phyloP scores from a whole-genome alignment of 2,797 vertebrate species.

The Gallirallus australis region DNA sequence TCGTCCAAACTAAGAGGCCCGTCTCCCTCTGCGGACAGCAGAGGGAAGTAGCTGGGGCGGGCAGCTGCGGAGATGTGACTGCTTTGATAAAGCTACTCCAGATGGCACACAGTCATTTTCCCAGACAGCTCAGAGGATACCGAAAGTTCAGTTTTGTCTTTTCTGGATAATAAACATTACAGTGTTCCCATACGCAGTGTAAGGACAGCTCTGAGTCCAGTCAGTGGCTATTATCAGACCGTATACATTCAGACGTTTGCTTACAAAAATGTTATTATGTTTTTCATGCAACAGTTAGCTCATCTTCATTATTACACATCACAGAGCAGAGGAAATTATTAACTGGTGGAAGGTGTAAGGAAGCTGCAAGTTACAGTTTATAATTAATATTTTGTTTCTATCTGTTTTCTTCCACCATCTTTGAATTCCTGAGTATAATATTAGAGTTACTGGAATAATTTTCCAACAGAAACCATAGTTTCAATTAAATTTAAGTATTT shows the following conservation, averaged over 20 bases:
- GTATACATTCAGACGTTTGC: background rate
- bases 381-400: conserved; percentile 26
- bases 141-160: background rate
- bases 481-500: background rate
- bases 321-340: conserved; percentile 9
- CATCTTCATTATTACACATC: background rate
- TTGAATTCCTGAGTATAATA: conserved; percentile 73
- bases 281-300: conserved; percentile 61
- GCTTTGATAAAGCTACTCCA: background rate
- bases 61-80: background rate
- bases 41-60: background rate
- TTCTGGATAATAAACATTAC: background rate
- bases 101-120: background rate
- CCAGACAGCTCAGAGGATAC: background rate
- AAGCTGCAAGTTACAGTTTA: conserved; percentile 45
- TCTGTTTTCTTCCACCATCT: conserved; percentile 35
- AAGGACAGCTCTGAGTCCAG: background rate
- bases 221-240: background rate
- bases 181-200: fast-evolving
- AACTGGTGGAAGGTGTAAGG: conserved; percentile 42
- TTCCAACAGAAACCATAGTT: background rate
- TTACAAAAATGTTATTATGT: background rate
- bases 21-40: background rate
- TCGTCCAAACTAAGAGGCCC: background rate
- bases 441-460: conserved; percentile 47